Base-by-base conservation (phyloP, 2,888 invertebrate species). In the Desoria tigrina region DNA sequence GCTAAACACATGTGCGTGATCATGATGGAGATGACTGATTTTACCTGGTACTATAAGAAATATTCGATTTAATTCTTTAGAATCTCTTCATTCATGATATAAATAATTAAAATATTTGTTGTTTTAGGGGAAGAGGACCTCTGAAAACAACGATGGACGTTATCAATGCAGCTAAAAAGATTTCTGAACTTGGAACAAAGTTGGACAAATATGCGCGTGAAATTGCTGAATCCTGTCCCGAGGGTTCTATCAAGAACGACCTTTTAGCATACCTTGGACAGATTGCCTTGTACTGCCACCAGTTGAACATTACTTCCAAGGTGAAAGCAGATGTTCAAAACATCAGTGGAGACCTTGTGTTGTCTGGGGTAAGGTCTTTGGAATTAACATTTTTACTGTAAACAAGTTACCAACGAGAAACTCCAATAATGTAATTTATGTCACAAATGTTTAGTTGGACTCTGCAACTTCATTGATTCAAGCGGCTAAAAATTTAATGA, bases 11-110 rank as follows among this genome's bases (percentile, higher is more conserved):
- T 99, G 68, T 98, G 98, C 81, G 95, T 98, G 92, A 99, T 99
- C 77, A 99, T 99, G 98, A 91, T 98, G 89, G 98, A 99, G 83
- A 99, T 99, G 99, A 99, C 98, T 1, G 99, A 99, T 82, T 99
- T 99, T 79, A 98, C 98, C 4, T 11, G 45, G 45, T n/a, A n/a
- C n/a, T n/a, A n/a, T n/a, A n/a, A 96, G 92, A 92, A 59, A 11
- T 14, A 16, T 11, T 14, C 16, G 42, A 39, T 39, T 39, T 11
- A 39, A 39, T 39, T 14, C 16, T 39, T 39, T 14, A 39, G 16
- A 14, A 14, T 39, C 11, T 39, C 11, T n/a, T n/a, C n/a, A n/a
- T n/a, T n/a, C n/a, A n/a, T n/a, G n/a, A n/a, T n/a, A n/a, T n/a
- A n/a, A n/a, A 2, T 51, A 4, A 14, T n/a, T 23, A 26, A n/a